Evolutionary conservation across 2,797 vertebrate genomes (phyloP), one percentile per base, ranked within the genome.

Genomic region (Loriculus beryllinus): DNA sequence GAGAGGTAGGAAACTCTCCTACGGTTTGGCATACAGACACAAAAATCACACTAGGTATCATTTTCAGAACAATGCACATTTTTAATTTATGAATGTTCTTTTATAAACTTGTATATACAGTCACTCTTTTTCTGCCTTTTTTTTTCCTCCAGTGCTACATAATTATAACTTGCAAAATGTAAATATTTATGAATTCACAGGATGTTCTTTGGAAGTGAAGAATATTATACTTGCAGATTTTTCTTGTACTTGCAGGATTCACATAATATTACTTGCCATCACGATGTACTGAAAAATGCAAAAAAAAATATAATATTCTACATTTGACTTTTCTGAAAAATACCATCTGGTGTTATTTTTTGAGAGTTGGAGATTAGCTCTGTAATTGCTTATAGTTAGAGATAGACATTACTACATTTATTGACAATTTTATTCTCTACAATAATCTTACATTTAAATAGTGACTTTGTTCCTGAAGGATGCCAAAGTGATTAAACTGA

Each of bases 111-210:
- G 87, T 86, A 96, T 98, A 91, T 94, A 96, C 80, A 97, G 93
- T 91, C 94, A 78, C 82, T 92, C 93, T 96, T 94, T 82, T 16
- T 92, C 6, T 25, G 14, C 22, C 14, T 67, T 89, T 82, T 95
- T 93, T 96, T 93, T 75, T 49, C 77, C 77, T 93, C 82, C 80
- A 96, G 92, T 96, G 97, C 96, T 97, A 97, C 97, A 97, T 98
- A 98, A 98, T 98, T 98, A 97, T 97, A 98, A 97, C 97, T 98
- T 98, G 96, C 95, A 98, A 98, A 97, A 97, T 97, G 97, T 98
- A 98, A 98, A 98, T 98, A 98, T 98, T 98, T 98, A 98, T 98
- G 97, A 98, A 98, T 98, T 98, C 97, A 97, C 97, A 98, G 97
- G 97, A 98, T 97, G 96, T 98, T 98, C 60, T 2, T 96, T 97